A percentile compares a stretch with the other conserved stretches of the same genome.
phyloP scores from a whole-genome alignment of 2,113 vertebrate genomes.

The Gorsachius goisagi region DNA sequence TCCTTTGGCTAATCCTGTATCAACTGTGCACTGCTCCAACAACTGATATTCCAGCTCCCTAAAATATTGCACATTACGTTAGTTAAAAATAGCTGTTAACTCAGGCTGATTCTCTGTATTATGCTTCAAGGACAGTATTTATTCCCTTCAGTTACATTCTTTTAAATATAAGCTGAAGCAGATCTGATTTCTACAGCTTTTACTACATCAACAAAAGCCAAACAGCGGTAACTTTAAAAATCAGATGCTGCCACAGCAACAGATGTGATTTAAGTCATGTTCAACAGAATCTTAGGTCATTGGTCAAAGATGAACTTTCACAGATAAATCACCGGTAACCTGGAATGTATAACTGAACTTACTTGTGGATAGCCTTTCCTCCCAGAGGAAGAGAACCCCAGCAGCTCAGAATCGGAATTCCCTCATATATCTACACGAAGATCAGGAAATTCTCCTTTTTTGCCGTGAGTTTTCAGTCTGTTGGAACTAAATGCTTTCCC shows the following conservation, averaged over 20 bases:
- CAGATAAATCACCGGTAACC: neutral
- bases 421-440: constrained; percentile 88
- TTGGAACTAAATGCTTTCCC: neutral
- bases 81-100: neutral
- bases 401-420: constrained; percentile 90
- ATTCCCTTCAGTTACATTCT: neutral
- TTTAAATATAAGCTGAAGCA: neutral
- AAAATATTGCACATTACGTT: neutral
- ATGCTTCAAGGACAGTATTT: neutral
- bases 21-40: constrained; percentile 91
- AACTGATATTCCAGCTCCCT: constrained; percentile 90
- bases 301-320: neutral
- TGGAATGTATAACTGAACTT: constrained; percentile 45
- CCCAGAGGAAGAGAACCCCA: constrained; percentile 95
- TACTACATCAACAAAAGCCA: neutral
- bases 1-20: constrained; percentile 84
- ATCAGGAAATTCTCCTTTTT: constrained; percentile 33
- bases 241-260: neutral
- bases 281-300: neutral
- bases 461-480: neutral
- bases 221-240: neutral
- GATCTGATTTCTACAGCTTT: neutral
- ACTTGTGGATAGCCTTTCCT: constrained; percentile 96
- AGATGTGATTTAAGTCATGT: neutral
- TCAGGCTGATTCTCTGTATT: neutral